phyloP scores from a whole-genome alignment of 1,140 invertebrate genomes.

The Delia radicum region DNA sequence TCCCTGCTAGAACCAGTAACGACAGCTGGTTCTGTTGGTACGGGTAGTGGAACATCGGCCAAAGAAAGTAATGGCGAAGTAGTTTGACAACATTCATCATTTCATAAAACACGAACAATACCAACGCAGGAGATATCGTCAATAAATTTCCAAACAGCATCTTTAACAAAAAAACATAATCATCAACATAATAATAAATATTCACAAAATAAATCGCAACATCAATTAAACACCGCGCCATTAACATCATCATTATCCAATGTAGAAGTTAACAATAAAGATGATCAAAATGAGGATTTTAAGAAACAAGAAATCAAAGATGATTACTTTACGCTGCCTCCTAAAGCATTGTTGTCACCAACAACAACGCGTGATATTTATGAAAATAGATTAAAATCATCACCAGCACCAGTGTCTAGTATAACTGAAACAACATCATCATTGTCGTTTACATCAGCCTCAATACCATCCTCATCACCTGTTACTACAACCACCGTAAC shows the following conservation, averaged over 20 bases:
- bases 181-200: neutral
- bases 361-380: constrained; percentile 28
- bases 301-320: neutral
- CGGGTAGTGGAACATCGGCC: neutral
- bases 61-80: constrained; percentile 41
- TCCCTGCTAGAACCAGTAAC: constrained; percentile 42
- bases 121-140: neutral
- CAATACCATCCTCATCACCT: constrained; percentile 31
- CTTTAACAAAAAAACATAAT: neutral
- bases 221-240: neutral
- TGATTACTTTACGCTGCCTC: constrained; percentile 16
- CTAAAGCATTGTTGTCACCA: constrained; percentile 3
- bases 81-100: constrained; percentile 48
- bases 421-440: no score
- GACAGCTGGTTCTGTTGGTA: constrained; percentile 30
- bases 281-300: neutral
- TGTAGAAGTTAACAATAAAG: neutral
- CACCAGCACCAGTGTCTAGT: no score
- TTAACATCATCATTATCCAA: neutral
- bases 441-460: neutral
- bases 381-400: constrained; percentile 21
- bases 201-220: neutral
- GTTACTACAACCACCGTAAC: constrained; percentile 35
- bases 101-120: neutral
- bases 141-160: neutral